phyloP scores from a whole-genome alignment of 2,888 invertebrate genomes.

The Meloe dianella region DNA sequence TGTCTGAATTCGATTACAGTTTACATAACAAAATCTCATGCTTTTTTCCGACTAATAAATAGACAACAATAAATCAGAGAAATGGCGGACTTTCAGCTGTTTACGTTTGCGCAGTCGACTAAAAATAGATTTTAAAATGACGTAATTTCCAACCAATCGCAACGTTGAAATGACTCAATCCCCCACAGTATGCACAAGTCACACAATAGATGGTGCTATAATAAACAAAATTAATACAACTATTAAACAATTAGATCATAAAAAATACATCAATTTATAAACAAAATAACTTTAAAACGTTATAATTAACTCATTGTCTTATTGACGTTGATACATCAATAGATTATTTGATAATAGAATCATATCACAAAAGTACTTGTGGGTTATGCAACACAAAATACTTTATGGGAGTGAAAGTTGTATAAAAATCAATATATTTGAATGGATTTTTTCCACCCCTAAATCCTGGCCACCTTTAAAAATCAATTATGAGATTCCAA shows the following conservation, averaged over 20 bases:
- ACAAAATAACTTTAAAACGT: too few relatives aligned
- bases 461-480: too few relatives aligned
- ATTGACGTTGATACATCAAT: too few relatives aligned
- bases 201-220: background rate
- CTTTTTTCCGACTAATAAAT: slow-evolving; percentile 45
- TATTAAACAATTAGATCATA: background rate
- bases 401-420: background rate
- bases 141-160: slow-evolving; percentile 53
- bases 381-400: background rate
- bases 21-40: slow-evolving; percentile 42
- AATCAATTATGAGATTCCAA: too few relatives aligned
- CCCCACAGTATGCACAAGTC: background rate
- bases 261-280: too few relatives aligned
- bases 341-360: too few relatives aligned
- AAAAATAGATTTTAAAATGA: slow-evolving; percentile 56
- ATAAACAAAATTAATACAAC: background rate
- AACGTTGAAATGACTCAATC: background rate
- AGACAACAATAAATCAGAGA: slow-evolving; percentile 57
- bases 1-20: slow-evolving; percentile 33
- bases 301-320: too few relatives aligned
- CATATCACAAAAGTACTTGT: background rate
- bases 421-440: too few relatives aligned
- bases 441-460: too few relatives aligned
- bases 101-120: slow-evolving; percentile 55
- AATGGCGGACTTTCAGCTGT: slow-evolving; percentile 56